These are phyloP conservation scores for Drosophila equinoxialis DNA, from an alignment of 1,140 invertebrate species.

Conservation along the genomic window DNA sequence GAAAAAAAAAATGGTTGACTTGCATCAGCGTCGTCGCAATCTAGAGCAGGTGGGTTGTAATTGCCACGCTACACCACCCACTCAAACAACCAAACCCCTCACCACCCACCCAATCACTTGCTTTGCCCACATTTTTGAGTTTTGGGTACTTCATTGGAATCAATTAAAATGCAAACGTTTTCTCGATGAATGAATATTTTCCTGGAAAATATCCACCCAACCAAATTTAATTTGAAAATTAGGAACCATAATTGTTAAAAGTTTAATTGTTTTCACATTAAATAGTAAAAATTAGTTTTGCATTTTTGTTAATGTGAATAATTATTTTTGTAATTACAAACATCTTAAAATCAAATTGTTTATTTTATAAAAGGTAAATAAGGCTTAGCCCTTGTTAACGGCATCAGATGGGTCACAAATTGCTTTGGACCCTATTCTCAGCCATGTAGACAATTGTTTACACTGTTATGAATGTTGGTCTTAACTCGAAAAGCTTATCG, in stretches of 20 bases:
- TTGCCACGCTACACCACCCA: not conserved
- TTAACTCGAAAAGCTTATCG: not conserved
- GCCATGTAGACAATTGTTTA: not conserved
- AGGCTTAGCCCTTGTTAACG: too few relatives aligned
- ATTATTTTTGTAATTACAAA: too few relatives aligned
- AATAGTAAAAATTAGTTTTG: too few relatives aligned
- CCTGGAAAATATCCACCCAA: not conserved
- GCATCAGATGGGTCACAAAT: too few relatives aligned
- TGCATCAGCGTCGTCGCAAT: slow-evolving; percentile 66
- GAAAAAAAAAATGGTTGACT: slow-evolving; percentile 53
- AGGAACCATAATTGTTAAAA: too few relatives aligned
- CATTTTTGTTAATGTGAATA: too few relatives aligned
- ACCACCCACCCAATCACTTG: not conserved
- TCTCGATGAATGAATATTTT: not conserved
- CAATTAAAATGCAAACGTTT: not conserved
- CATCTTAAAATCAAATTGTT: too few relatives aligned
- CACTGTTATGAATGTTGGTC: not conserved
- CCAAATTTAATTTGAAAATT: too few relatives aligned
- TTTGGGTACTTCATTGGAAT: not conserved
- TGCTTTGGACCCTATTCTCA: not conserved
- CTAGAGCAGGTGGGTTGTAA: slow-evolving; percentile 64
- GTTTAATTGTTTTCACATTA: too few relatives aligned
- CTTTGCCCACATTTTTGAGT: not conserved
- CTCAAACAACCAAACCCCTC: not conserved
- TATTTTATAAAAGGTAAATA: too few relatives aligned